Percentiles rank a stretch among this genome's conserved stretches.
Evolutionary conservation across 2,888 invertebrate species (phyloP).

Genomic region (Aromia moschata): DNA sequence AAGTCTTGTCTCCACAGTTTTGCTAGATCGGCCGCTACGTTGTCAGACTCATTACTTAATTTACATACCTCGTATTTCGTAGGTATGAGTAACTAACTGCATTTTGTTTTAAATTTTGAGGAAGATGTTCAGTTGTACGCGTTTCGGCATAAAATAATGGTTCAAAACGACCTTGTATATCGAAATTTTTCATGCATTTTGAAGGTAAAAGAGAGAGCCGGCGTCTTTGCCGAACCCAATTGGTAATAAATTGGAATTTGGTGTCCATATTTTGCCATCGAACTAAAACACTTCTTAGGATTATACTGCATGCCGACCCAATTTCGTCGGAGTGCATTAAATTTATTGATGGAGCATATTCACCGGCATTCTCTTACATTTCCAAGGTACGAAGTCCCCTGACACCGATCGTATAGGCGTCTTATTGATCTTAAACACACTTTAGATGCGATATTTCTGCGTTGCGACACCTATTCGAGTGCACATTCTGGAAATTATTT

Average conservation of each 20-base stretch:
- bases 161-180: too few relatives aligned
- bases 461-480: neutral
- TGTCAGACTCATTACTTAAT: too few relatives aligned
- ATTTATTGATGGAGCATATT: neutral
- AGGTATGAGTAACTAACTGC: too few relatives aligned
- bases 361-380: neutral
- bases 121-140: too few relatives aligned
- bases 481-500: neutral
- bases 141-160: too few relatives aligned
- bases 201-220: too few relatives aligned
- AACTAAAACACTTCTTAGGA: neutral
- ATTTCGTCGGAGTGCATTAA: neutral
- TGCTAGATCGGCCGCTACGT: too few relatives aligned
- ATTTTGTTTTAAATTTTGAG: too few relatives aligned
- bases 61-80: too few relatives aligned
- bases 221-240: neutral
- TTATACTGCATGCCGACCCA: neutral
- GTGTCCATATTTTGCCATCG: neutral
- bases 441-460: neutral
- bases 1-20: too few relatives aligned
- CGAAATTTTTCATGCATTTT: too few relatives aligned
- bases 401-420: neutral
- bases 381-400: conserved; percentile 1
- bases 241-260: neutral
- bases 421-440: neutral